Evolutionary conservation across 2,888 invertebrate genomes (phyloP).

Genomic region (Phortica okadai): DNA sequence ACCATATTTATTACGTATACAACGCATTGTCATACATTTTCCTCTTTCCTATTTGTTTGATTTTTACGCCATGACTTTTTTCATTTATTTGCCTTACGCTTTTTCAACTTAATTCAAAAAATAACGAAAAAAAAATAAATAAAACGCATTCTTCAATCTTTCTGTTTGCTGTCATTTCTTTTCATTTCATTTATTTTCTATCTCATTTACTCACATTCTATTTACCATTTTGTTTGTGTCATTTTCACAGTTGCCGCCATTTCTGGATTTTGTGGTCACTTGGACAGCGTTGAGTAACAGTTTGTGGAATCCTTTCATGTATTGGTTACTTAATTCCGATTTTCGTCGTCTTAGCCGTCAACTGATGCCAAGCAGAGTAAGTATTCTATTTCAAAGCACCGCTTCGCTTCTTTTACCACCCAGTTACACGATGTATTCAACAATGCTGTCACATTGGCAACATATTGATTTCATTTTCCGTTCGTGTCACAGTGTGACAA

Average conservation of each 20-base stretch:
- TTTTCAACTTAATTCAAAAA: background rate
- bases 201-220: constrained; percentile 17
- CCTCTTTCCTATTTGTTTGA: background rate
- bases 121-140: background rate
- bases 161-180: constrained; percentile 24
- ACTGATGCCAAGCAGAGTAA: constrained; percentile 85
- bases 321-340: constrained; percentile 91
- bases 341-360: constrained; percentile 89
- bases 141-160: background rate
- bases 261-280: constrained; percentile 89
- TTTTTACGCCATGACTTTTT: background rate
- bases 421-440: background rate
- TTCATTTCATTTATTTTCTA: constrained; percentile 2
- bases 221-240: background rate
- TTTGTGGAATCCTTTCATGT: constrained; percentile 93
- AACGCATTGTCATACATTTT: constrained; percentile 32
- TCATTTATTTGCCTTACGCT: background rate
- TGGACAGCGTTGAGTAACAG: constrained; percentile 92
- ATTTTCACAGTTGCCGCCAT: constrained; percentile 82
- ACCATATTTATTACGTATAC: constrained; percentile 39
- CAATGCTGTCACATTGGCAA: background rate
- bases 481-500: background rate
- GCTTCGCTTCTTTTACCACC: background rate
- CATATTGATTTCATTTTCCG: constrained; percentile 17
- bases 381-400: constrained; percentile 56